A percentile compares a stretch with the other conserved stretches of the same genome.
phyloP scores from a whole-genome alignment of 2,113 vertebrate species.

The Xenopus laevis region DNA sequence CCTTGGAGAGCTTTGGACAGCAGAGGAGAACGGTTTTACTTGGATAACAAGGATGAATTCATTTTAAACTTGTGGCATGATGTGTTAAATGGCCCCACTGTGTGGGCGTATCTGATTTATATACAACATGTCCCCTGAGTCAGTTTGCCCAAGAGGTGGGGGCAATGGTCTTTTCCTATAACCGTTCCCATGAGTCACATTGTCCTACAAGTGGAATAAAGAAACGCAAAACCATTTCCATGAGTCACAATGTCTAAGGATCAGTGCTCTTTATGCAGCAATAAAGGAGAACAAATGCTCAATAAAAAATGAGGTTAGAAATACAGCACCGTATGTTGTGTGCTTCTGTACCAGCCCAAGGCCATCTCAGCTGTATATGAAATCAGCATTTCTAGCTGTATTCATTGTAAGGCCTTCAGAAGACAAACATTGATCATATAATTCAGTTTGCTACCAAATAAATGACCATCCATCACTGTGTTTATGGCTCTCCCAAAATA shows the following conservation, averaged over 20 bases:
- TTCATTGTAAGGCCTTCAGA: no score
- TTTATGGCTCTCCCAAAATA: no score
- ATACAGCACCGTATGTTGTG: no score
- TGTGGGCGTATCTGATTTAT: not conserved
- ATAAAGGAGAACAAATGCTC: no score
- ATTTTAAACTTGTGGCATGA: not conserved
- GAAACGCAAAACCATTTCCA: slow-evolving; percentile 14
- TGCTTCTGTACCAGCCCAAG: no score
- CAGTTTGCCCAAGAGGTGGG: not conserved
- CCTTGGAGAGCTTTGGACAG: not conserved
- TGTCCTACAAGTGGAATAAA: not conserved
- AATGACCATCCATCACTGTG: no score
- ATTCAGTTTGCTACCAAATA: no score
- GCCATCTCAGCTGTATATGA: no score
- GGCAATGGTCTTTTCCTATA: not conserved
- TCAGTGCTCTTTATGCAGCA: no score
- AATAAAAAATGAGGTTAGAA: no score
- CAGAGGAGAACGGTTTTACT: not conserved
- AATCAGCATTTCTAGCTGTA: no score
- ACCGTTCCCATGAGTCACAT: not conserved
- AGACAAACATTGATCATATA: no score
- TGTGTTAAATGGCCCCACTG: not conserved
- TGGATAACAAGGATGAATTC: not conserved
- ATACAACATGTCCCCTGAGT: slow-evolving; percentile 6
- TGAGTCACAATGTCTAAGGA: not conserved